Evolutionary conservation across 1,140 invertebrate genomes (phyloP), one percentile per base, ranked within the genome.

Genomic region (Lordiphosa collinella): DNA sequence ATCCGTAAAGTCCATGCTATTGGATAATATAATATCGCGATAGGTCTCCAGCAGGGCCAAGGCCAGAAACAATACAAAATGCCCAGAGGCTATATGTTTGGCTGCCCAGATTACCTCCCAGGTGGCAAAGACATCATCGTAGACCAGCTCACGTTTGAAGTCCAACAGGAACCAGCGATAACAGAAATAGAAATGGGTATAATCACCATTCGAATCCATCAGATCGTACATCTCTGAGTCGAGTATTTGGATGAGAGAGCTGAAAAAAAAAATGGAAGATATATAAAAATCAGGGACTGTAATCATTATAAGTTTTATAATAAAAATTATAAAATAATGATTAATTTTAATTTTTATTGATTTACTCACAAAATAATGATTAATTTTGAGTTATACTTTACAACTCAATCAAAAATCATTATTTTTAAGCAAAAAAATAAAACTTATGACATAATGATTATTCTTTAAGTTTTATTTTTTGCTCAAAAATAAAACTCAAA

Each of bases 101-200:
- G 97, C 96, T 11, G 96, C 94, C 97, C 97, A 99, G 67, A 99
- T 98, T 31, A 94, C 92, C 90, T 99, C 97, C 97, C 97, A 99
- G 1, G 96, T 94, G n/a, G 92, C 90, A 87, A 97, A 98, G 44
- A 97, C 95, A 86, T 98, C 96, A 67, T 97, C 94, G 87, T 98
- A 98, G 6, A 96, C 90, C 55, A 99, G 90, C 90, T 99, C 97
- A 91, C 93, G 75, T 76, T 93, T 93, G 76, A 93, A 93, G 84
- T 93, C 92, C n/a, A 93, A 89, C 48, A 93, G 86, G 89, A 93
- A 93, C 97, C 97, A 99, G 47, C 97, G 93, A 89, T 99, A 99
- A 88, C 96, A 98, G 90, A 99, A 99, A 89, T 98, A 99, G 89
- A 98, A 98, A 89, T 99, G 96, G n/a, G 96, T 98, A 89, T 97